Conservation (phyloP, 2,888 invertebrate species). For the Eumerus sabulonum region DNA sequence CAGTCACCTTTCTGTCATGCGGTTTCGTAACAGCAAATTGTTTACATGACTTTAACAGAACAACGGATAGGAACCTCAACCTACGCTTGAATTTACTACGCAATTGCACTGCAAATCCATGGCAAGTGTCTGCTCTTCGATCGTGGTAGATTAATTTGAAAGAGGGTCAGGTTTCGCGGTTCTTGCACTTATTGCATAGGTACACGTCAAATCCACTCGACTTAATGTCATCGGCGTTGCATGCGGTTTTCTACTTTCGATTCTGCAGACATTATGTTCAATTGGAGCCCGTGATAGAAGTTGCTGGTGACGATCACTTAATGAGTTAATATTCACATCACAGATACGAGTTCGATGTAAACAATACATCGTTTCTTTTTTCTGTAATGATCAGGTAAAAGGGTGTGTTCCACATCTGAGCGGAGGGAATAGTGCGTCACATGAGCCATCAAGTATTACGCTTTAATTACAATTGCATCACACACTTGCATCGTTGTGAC, state of each 20-base stretch:
- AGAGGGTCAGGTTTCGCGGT: slow-evolving; percentile 63
- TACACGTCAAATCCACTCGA: slow-evolving; percentile 37
- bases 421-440: slow-evolving; percentile 38
- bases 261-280: neutral
- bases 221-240: slow-evolving; percentile 50
- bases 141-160: slow-evolving; percentile 21
- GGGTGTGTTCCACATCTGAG: slow-evolving; percentile 28
- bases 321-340: slow-evolving; percentile 51
- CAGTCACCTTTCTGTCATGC: slow-evolving; percentile 23
- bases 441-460: slow-evolving; percentile 25
- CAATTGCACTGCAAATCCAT: slow-evolving; percentile 18
- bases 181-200: slow-evolving; percentile 65
- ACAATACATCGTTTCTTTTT: too few relatives aligned
- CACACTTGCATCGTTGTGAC: slow-evolving; percentile 17
- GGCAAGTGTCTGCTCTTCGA: slow-evolving; percentile 50
- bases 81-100: slow-evolving; percentile 17
- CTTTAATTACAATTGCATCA: slow-evolving; percentile 41
- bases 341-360: slow-evolving; percentile 20
- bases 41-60: slow-evolving; percentile 13
- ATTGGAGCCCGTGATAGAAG: too few relatives aligned
- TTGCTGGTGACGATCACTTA: slow-evolving; percentile 11
- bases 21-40: slow-evolving; percentile 23
- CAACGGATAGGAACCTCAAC: neutral
- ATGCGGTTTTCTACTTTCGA: slow-evolving; percentile 14
- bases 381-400: slow-evolving; percentile 26